A percentile compares a stretch with the other conserved stretches of the same genome.
These are phyloP conservation scores for Pocillopora verrucosa DNA, from an alignment of 64 coral and sea anemone genomes.

Conservation along the genomic window DNA sequence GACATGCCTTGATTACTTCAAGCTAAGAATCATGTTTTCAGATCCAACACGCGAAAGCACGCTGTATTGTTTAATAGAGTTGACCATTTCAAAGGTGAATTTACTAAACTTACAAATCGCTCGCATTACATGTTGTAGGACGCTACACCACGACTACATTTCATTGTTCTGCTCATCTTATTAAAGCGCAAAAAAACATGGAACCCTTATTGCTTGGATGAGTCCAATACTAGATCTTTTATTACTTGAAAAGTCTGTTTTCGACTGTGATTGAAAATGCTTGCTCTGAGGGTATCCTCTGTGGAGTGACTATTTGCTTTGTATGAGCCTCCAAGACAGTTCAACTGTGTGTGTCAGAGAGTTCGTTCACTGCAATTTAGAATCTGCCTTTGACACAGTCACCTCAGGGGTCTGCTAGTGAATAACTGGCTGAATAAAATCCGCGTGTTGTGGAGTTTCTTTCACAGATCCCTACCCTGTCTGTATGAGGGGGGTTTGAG, in stretches of 20 bases:
- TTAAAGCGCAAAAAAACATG: not conserved
- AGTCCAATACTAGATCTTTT: not conserved
- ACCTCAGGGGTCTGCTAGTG: conserved; percentile 20
- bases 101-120: conserved; percentile 16
- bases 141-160: not conserved
- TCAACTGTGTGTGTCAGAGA: not conserved
- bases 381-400: not conserved
- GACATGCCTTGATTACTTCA: not conserved
- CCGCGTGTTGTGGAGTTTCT: conserved; percentile 28
- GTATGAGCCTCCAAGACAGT: not conserved
- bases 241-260: conserved; percentile 2
- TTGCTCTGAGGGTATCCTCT: not conserved
- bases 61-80: conserved; percentile 15
- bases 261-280: not conserved
- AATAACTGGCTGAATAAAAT: conserved; percentile 3
- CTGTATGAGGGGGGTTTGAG: not conserved
- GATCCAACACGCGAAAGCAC: not conserved
- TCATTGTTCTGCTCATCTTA: not conserved
- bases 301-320: not conserved
- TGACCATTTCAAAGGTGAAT: conserved; percentile 31
- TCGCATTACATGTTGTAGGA: conserved; percentile 1
- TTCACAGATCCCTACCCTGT: conserved; percentile 26
- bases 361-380: not conserved
- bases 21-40: not conserved
- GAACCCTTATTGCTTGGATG: conserved; percentile 18